Conservation (phyloP, 2,113 vertebrate genomes). For the Hymenochirus boettgeri region DNA sequence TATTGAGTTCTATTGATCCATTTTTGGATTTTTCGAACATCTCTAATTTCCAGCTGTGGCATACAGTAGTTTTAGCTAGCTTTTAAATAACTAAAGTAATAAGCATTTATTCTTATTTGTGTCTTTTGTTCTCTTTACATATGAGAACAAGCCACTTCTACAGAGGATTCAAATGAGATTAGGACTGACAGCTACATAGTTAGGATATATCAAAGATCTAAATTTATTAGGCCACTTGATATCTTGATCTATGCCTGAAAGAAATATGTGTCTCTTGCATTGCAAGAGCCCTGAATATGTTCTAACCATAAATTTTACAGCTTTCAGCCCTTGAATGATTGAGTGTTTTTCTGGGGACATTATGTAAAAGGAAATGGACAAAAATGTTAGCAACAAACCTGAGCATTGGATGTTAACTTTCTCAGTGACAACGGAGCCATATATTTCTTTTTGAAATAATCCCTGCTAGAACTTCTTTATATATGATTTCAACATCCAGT, state of each 20-base stretch:
- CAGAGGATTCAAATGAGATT: background rate
- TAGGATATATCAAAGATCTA: slow-evolving; percentile 24
- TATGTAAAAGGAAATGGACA: slow-evolving; percentile 13
- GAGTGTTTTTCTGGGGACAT: slow-evolving; percentile 26
- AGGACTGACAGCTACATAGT: slow-evolving; percentile 14
- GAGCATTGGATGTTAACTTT: slow-evolving; percentile 15
- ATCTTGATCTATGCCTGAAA: slow-evolving; percentile 24
- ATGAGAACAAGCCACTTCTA: background rate
- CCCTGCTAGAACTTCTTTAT: too few species aligned
- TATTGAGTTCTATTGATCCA: too few species aligned
- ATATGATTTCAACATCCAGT: too few species aligned
- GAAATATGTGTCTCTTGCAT: slow-evolving; percentile 36
- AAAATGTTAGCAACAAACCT: slow-evolving; percentile 7
- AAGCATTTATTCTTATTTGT: too few species aligned
- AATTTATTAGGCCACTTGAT: slow-evolving; percentile 40
- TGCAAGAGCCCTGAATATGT: slow-evolving; percentile 33
- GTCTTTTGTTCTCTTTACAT: background rate
- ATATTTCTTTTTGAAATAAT: too few species aligned
- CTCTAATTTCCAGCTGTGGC: too few species aligned
- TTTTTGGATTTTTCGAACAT: too few species aligned
- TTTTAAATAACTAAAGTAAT: too few species aligned
- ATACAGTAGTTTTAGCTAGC: too few species aligned
- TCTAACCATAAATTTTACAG: slow-evolving; percentile 39
- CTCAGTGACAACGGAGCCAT: too few species aligned
- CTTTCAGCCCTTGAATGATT: slow-evolving; percentile 38